Percentiles rank a stretch among this genome's conserved stretches.
These are phyloP conservation scores for Nomada fabriciana DNA, from an alignment of 2,888 invertebrate species.

Conservation along the genomic window DNA sequence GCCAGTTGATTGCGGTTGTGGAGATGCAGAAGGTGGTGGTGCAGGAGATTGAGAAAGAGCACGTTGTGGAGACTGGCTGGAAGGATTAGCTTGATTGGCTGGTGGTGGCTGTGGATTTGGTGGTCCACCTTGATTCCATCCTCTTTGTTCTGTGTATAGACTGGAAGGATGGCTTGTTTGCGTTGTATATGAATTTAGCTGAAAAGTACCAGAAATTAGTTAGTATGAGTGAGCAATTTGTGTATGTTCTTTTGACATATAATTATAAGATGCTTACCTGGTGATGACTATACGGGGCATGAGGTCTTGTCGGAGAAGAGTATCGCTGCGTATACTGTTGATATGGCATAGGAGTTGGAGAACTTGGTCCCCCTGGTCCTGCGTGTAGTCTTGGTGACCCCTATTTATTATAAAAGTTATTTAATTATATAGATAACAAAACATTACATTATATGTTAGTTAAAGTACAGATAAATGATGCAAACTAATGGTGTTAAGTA, in stretches of 20 bases:
- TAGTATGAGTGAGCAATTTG: neutral
- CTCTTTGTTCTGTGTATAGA: slow-evolving; percentile 82
- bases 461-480: neutral
- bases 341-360: slow-evolving; percentile 83
- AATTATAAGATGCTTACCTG: slow-evolving; percentile 74
- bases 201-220: slow-evolving; percentile 40
- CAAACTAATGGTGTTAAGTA: neutral
- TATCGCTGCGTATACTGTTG: slow-evolving; percentile 84
- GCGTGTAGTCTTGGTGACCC: slow-evolving; percentile 83
- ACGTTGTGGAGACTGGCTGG: slow-evolving; percentile 83
- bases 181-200: slow-evolving; percentile 82
- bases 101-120: slow-evolving; percentile 81
- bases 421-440: slow-evolving; percentile 5
- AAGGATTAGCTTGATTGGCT: slow-evolving; percentile 80
- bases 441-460: neutral
- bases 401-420: slow-evolving; percentile 62
- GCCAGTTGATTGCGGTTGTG: slow-evolving; percentile 80
- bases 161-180: slow-evolving; percentile 81
- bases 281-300: slow-evolving; percentile 83
- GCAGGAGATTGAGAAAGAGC: slow-evolving; percentile 83
- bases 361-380: slow-evolving; percentile 82
- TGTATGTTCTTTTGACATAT: neutral
- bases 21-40: slow-evolving; percentile 83
- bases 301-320: slow-evolving; percentile 82
- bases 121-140: slow-evolving; percentile 82